phyloP scores from a whole-genome alignment of 2,888 invertebrate genomes.

The Bimastos eiseni region DNA sequence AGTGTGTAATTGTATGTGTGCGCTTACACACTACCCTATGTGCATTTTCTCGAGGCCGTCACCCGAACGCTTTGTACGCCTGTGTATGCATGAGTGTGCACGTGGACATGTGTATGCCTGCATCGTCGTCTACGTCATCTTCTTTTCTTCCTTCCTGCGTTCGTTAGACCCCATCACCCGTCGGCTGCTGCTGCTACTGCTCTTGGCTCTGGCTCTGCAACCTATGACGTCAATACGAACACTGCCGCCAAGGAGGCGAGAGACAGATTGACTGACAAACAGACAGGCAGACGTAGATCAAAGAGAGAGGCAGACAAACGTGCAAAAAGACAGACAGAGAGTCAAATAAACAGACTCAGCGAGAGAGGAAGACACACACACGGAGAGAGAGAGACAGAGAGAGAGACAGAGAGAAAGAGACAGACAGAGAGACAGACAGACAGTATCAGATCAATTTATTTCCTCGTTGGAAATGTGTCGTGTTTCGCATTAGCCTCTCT shows the following conservation, averaged over 20 bases:
- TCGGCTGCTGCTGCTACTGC: not conserved
- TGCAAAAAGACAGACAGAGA: too few relatives aligned
- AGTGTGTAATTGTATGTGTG: too few relatives aligned
- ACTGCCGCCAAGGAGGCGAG: not conserved
- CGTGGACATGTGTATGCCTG: not conserved
- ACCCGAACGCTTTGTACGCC: not conserved
- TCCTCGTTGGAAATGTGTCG: not conserved
- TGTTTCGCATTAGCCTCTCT: not conserved
- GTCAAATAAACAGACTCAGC: too few relatives aligned
- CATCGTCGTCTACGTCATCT: not conserved
- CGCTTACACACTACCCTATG: not conserved
- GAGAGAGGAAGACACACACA: too few relatives aligned
- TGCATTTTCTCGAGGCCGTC: not conserved
- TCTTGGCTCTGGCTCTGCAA: not conserved
- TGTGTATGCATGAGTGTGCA: too few relatives aligned
- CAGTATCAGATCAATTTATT: not conserved
- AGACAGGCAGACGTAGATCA: too few relatives aligned
- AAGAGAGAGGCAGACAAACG: too few relatives aligned
- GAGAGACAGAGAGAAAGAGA: not conserved
- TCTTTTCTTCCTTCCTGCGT: conserved; percentile 13
- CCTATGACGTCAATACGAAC: not conserved
- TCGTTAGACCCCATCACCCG: not conserved
- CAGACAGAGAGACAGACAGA: not conserved
- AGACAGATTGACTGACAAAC: not conserved
- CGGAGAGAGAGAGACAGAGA: not conserved